phyloP scores from a whole-genome alignment of 2,888 invertebrate species.

The Unio pictorum region DNA sequence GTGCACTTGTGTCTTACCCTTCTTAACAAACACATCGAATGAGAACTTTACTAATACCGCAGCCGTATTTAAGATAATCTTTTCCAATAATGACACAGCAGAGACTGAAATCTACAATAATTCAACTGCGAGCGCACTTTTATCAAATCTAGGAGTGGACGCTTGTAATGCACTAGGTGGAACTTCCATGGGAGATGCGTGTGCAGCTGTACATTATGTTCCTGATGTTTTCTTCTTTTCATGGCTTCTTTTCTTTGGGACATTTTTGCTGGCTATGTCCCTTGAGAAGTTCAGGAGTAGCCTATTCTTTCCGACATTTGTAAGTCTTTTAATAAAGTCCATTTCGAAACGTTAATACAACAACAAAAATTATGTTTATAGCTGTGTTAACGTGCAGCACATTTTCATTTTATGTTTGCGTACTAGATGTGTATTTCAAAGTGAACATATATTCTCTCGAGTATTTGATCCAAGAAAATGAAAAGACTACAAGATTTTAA shows the following conservation, averaged over 20 bases:
- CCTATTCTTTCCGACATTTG: constrained; percentile 92
- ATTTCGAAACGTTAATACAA: background rate
- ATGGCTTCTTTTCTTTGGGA: constrained; percentile 90
- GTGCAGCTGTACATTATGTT: constrained; percentile 40
- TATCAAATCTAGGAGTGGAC: background rate
- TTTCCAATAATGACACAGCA: background rate
- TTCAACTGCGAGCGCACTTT: too few relatives aligned
- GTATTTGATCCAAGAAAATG: too few relatives aligned
- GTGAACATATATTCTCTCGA: too few relatives aligned
- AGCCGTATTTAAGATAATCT: constrained; percentile 2
- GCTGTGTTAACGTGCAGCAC: background rate
- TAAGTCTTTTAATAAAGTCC: constrained; percentile 71
- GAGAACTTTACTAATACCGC: too few relatives aligned
- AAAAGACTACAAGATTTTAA: too few relatives aligned
- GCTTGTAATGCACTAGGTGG: constrained; percentile 46
- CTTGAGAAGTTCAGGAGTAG: constrained; percentile 95
- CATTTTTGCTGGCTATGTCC: constrained; percentile 89
- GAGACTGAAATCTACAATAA: too few relatives aligned
- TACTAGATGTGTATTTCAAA: too few relatives aligned
- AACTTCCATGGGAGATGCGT: constrained; percentile 73
- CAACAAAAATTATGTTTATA: background rate
- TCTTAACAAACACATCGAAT: too few relatives aligned
- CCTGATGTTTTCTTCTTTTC: constrained; percentile 93
- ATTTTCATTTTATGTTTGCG: too few relatives aligned
- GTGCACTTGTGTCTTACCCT: background rate